phyloP scores from a whole-genome alignment of 2,113 vertebrate species.

The Ophiodon elongatus region DNA sequence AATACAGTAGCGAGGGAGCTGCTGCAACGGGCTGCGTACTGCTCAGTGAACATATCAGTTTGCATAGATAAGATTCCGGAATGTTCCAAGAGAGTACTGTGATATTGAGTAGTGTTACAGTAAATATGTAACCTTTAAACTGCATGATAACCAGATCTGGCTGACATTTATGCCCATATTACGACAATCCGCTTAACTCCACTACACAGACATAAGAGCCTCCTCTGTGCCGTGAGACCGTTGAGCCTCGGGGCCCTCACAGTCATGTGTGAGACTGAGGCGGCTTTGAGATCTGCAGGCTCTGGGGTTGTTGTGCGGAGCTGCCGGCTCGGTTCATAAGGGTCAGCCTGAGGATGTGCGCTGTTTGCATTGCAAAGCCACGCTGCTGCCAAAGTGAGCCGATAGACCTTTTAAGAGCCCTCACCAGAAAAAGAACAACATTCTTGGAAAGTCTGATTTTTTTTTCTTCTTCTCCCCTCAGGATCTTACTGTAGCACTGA shows the following conservation, averaged over 20 bases:
- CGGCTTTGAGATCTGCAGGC: constrained; percentile 56
- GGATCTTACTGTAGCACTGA: constrained; percentile 9
- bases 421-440: constrained; percentile 55
- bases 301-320: constrained; percentile 40
- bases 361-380: constrained; percentile 71
- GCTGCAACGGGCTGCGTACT: neutral
- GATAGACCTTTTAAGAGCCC: constrained; percentile 40
- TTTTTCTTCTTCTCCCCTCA: neutral
- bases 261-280: constrained; percentile 68
- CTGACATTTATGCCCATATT: neutral
- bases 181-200: neutral
- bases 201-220: constrained; percentile 14
- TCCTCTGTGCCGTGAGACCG: constrained; percentile 32
- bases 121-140: neutral
- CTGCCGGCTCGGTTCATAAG: constrained; percentile 50
- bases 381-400: constrained; percentile 56
- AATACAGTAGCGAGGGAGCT: neutral
- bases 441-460: constrained; percentile 63
- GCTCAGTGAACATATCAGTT: neutral
- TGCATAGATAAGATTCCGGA: neutral
- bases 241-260: constrained; percentile 34
- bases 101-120: neutral
- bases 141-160: neutral
- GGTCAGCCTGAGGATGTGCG: constrained; percentile 76
- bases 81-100: neutral